Base-by-base conservation (phyloP, 2,113 vertebrate species). In the Glaucomys volans region DNA sequence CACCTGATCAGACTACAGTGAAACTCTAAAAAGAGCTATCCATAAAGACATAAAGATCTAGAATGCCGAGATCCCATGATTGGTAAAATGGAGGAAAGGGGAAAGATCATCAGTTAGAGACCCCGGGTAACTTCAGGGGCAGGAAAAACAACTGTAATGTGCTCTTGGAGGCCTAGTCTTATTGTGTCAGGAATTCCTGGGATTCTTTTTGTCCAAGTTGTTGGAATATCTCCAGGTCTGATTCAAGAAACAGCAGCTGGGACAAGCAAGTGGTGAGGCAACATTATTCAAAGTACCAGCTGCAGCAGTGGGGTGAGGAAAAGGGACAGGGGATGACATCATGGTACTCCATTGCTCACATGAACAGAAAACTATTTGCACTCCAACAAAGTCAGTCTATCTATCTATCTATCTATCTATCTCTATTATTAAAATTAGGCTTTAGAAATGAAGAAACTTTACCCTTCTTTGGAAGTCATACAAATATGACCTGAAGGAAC, bases 191-290 rank as follows among this genome's bases (percentile, higher is more conserved):
- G 32, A 28, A 89, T 77, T 84, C 26, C 44, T 84, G 66, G 54
- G 30, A 20, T 83, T 85, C 72, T 52, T 86, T 85, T 93, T 90
- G 59, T 81, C 42, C 20, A 59, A 44, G 86, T 92, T 80, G 32
- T 42, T 93, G 28, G 67, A 81, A 37, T 69, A 47, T 44, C 18
- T n/a, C 50, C 47, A 62, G 32, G 67, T 86, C 10, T 95, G 62
- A 86, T 35, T 86, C 35, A 95, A 90, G 16, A 30, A 90, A 80
- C n/a, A n/a, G n/a, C n/a, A n/a, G n/a, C n/a, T 7, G 17, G 12
- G 16, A 20, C 72, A 7, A 72, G 62, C 72, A 90, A 80, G 62
- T 47, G 54, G 62, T 93, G 52, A 90, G 47, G 40, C 37, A 57
- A 81, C 20, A 74, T 77, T 47, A 66, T 14, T 30, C 47, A 89